These are phyloP conservation scores for Leptinotarsa tumamoca DNA, from an alignment of 2,888 invertebrate genomes.

Conservation along the genomic window DNA sequence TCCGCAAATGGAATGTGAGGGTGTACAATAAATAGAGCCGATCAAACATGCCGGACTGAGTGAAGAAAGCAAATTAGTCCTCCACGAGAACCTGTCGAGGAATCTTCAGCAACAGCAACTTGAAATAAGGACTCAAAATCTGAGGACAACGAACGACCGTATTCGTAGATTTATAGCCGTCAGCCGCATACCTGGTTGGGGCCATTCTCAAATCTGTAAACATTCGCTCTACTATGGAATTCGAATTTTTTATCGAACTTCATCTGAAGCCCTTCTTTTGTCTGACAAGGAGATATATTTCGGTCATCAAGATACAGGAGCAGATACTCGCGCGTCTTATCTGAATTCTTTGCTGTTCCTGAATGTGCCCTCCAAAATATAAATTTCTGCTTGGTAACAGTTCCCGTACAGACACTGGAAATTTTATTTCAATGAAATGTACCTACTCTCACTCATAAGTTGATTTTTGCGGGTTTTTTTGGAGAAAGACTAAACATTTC, in stretches of 20 bases:
- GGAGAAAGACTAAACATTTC: too few species aligned
- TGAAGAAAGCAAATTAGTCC: conserved; percentile 6
- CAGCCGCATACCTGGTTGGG: conserved; percentile 26
- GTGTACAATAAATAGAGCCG: neutral
- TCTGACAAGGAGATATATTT: conserved; percentile 45
- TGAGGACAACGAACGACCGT: conserved; percentile 11
- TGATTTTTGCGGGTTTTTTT: too few species aligned
- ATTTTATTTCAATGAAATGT: too few species aligned
- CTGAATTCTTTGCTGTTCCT: conserved; percentile 17
- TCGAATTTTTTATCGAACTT: conserved; percentile 48
- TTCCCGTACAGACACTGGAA: neutral
- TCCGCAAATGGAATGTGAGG: too few species aligned
- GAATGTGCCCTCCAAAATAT: neutral
- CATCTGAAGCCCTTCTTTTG: conserved; percentile 41
- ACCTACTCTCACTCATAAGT: too few species aligned
- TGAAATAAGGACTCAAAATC: conserved; percentile 28
- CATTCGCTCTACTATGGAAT: conserved; percentile 46
- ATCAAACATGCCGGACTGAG: neutral
- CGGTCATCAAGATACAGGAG: conserved; percentile 29
- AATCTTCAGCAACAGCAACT: conserved; percentile 8
- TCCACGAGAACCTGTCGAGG: conserved; percentile 5
- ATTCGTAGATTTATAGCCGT: conserved; percentile 22
- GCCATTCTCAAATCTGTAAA: conserved; percentile 33
- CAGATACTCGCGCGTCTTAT: conserved; percentile 24
- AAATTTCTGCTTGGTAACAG: neutral